Percentiles rank a stretch among this genome's conserved stretches.
phyloP scores from a whole-genome alignment of 2,113 vertebrate species.

The Origma solitaria region DNA sequence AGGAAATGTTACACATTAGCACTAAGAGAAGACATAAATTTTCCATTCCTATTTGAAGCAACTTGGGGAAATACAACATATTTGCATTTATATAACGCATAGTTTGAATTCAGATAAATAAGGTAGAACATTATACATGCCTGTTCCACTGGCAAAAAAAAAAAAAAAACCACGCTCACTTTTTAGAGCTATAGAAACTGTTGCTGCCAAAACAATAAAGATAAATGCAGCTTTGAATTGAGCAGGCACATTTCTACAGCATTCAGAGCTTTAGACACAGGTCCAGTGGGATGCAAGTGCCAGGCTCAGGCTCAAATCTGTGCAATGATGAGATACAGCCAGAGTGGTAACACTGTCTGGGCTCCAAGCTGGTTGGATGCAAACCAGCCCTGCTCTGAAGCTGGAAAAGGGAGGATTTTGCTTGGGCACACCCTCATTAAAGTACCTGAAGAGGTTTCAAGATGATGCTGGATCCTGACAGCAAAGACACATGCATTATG shows the following conservation, averaged over 20 bases:
- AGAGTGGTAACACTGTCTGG: background rate
- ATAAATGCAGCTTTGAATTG: background rate
- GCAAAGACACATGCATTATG: background rate
- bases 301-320: background rate
- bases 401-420: background rate
- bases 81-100: background rate
- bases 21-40: background rate
- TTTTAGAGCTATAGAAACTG: background rate
- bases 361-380: background rate
- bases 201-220: background rate
- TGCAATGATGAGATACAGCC: background rate
- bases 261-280: background rate
- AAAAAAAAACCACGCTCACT: background rate
- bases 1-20: background rate
- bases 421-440: background rate
- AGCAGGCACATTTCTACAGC: slow-evolving; percentile 7
- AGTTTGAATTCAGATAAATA: background rate
- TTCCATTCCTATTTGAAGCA: background rate
- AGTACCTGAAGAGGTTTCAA: background rate
- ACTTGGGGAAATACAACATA: background rate
- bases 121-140: background rate
- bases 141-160: background rate
- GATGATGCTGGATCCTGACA: background rate
- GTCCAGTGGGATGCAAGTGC: background rate
- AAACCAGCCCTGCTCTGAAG: background rate